These are phyloP conservation scores for Tinea pellionella DNA, from an alignment of 2,888 invertebrate genomes.

Conservation along the genomic window DNA sequence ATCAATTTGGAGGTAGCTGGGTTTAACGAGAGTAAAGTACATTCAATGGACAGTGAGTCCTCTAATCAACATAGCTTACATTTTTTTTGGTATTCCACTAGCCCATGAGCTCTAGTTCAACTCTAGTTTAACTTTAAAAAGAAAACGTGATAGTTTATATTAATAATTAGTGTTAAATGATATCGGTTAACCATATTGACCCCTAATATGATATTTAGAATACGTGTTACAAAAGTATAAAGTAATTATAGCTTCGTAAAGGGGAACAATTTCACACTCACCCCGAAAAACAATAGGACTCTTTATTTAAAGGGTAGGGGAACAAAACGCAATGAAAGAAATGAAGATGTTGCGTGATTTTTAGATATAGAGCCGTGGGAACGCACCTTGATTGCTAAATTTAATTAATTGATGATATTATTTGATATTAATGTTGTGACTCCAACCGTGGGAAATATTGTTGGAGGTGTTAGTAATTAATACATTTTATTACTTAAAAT, in stretches of 20 bases:
- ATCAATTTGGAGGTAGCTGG: too few relatives aligned
- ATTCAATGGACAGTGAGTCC: too few relatives aligned
- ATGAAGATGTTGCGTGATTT: constrained; percentile 70
- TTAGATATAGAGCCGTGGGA: constrained; percentile 62
- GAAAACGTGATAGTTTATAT: not conserved
- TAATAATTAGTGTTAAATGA: not conserved
- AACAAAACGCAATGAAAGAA: constrained; percentile 49
- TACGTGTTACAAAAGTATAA: constrained; percentile 30
- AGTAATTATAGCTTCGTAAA: constrained; percentile 33
- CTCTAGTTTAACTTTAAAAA: too few relatives aligned
- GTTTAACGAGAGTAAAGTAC: too few relatives aligned
- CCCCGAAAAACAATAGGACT: constrained; percentile 59
- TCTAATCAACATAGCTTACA: too few relatives aligned
- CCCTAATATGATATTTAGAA: constrained; percentile 4
- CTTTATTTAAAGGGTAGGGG: constrained; percentile 27
- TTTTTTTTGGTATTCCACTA: too few relatives aligned
- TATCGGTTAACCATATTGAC: constrained; percentile 9
- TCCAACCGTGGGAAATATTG: constrained; percentile 52
- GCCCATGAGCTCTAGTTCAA: too few relatives aligned
- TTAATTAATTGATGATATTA: constrained; percentile 52
- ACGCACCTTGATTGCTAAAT: constrained; percentile 58
- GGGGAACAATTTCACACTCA: constrained; percentile 57
- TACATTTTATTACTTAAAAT: constrained; percentile 11
- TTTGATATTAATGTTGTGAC: constrained; percentile 27
- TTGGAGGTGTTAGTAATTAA: constrained; percentile 17